These are phyloP conservation scores for Numenius arquata DNA, from an alignment of 2,113 vertebrate genomes.

Conservation along the genomic window DNA sequence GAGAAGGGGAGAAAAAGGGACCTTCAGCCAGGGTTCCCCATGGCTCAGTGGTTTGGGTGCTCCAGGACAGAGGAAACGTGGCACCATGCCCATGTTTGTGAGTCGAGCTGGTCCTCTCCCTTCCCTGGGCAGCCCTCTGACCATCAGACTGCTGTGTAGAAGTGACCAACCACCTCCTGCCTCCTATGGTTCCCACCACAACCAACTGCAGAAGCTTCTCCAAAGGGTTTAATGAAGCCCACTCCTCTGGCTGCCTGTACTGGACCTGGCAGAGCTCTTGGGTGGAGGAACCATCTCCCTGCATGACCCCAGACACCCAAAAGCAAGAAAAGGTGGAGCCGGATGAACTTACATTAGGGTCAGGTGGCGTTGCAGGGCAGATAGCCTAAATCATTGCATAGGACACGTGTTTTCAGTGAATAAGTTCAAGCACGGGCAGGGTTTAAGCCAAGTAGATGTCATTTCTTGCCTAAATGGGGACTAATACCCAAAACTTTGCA, in stretches of 20 bases:
- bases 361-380: rapidly evolving
- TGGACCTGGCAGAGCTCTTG: background rate
- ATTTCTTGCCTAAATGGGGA: background rate
- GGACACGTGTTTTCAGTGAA: background rate
- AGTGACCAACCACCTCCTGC: background rate
- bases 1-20: background rate
- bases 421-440: background rate
- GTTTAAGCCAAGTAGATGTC: background rate
- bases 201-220: background rate
- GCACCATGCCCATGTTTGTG: rapidly evolving
- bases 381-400: background rate
- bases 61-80: rapidly evolving
- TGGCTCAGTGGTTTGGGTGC: background rate
- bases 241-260: background rate
- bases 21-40: background rate
- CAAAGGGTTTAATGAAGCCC: background rate
- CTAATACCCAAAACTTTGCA: background rate
- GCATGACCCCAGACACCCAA: background rate
- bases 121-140: background rate
- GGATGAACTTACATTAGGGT: background rate
- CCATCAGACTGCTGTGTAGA: background rate
- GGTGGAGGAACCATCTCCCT: background rate
- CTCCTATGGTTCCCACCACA: background rate
- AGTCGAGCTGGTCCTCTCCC: background rate
- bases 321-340: background rate